Conservation (phyloP, 2,888 invertebrate genomes). For the Oligia strigilis region DNA sequence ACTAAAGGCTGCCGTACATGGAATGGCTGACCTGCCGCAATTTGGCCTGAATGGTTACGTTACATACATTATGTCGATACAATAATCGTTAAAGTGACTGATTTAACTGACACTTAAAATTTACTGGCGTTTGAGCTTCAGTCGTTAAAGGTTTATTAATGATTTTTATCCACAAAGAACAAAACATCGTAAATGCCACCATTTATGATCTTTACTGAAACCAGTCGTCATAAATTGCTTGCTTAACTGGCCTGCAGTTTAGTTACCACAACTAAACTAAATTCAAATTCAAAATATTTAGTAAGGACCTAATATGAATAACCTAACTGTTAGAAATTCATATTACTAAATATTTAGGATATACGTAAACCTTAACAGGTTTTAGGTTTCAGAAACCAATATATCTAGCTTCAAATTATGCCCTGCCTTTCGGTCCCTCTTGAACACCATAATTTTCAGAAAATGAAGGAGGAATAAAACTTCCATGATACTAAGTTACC, state of each 20-base stretch:
- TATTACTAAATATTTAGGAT: not conserved
- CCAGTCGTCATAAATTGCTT: not conserved
- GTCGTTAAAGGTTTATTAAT: not conserved
- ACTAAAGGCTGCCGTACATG: constrained; percentile 15
- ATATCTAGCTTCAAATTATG: not conserved
- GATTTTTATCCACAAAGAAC: not conserved
- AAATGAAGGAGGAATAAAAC: not conserved
- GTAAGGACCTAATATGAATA: too few relatives aligned
- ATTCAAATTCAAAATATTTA: too few relatives aligned
- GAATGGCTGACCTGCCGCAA: constrained; percentile 1
- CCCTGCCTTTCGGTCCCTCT: not conserved
- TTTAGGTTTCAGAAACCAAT: not conserved
- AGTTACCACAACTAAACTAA: not conserved
- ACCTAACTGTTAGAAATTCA: too few relatives aligned
- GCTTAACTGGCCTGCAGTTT: not conserved
- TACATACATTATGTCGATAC: not conserved
- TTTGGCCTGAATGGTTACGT: constrained; percentile 1
- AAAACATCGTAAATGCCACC: too few relatives aligned
- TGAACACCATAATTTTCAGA: not conserved
- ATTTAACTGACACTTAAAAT: not conserved
- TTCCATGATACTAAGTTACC: not conserved
- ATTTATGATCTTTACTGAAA: not conserved
- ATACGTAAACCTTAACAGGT: not conserved
- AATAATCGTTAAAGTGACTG: not conserved
- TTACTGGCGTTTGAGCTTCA: not conserved